Percentiles rank a stretch among this genome's conserved stretches.
Conservation (phyloP, 2,797 vertebrate genomes). For the Ceryle rudis region DNA sequence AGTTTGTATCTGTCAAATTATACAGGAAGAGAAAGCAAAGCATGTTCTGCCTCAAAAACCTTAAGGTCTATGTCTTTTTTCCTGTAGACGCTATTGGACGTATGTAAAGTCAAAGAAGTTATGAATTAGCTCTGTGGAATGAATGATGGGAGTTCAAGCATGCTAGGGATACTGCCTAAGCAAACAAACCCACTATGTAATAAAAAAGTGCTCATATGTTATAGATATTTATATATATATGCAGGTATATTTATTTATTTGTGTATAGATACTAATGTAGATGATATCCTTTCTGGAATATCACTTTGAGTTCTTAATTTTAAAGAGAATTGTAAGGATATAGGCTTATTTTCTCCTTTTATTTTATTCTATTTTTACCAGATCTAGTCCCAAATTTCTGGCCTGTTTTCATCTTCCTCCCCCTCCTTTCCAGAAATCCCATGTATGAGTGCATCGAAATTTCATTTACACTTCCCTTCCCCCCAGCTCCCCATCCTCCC, state of each 20-base stretch:
- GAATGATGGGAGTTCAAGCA: neutral
- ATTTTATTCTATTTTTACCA: neutral
- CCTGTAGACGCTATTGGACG: neutral
- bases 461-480: neutral
- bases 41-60: neutral
- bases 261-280: neutral
- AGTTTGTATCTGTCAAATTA: neutral
- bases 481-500: rapidly evolving
- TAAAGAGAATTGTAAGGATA: neutral
- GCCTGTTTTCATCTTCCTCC: neutral
- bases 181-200: neutral
- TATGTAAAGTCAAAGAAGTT: neutral
- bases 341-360: neutral
- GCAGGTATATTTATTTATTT: neutral
- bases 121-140: neutral
- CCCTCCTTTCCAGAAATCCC: neutral
- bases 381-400: neutral
- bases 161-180: neutral
- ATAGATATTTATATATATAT: neutral
- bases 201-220: neutral
- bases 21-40: neutral
- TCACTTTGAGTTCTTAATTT: neutral
- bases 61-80: neutral
- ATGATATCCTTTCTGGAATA: neutral
- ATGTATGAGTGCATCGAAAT: neutral